Evolutionary conservation across 2,113 vertebrate genomes (phyloP).

Genomic region (Antennarius striatus): DNA sequence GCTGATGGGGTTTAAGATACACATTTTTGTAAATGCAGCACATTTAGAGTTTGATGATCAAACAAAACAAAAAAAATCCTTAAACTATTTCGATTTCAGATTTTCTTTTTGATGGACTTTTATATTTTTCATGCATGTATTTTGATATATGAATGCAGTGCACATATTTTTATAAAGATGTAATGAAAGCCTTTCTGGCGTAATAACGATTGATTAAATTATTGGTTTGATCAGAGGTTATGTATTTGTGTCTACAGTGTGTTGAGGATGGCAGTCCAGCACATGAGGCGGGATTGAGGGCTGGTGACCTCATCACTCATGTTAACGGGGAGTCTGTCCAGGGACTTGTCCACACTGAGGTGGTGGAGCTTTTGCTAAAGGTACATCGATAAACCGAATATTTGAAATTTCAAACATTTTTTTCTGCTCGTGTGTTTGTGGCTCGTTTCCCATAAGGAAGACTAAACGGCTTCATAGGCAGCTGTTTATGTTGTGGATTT

Average conservation of each 20-base stretch:
- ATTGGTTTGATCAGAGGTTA: conserved; percentile 11
- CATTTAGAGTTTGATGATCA: no score
- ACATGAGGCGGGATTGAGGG: conserved; percentile 88
- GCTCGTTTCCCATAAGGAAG: no score
- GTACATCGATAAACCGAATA: conserved; percentile 57
- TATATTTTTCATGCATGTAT: no score
- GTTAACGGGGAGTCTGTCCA: conserved; percentile 92
- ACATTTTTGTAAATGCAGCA: no score
- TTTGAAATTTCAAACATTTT: background rate
- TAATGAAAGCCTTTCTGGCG: background rate
- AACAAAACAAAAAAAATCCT: no score
- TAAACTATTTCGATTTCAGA: no score
- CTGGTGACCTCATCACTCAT: conserved; percentile 93
- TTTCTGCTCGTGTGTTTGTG: background rate
- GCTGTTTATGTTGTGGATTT: background rate
- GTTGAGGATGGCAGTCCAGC: conserved; percentile 92
- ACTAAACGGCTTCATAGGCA: background rate
- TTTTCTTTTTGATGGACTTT: no score
- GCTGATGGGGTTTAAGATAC: no score
- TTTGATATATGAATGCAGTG: no score
- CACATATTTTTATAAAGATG: no score
- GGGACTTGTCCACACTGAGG: conserved; percentile 91
- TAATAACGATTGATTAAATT: conserved; percentile 1
- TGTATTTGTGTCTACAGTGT: conserved; percentile 73
- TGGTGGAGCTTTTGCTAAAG: conserved; percentile 93